Base-by-base conservation (phyloP, 92 coral and sea anemone species). In the Isaurus tuberculatus region DNA sequence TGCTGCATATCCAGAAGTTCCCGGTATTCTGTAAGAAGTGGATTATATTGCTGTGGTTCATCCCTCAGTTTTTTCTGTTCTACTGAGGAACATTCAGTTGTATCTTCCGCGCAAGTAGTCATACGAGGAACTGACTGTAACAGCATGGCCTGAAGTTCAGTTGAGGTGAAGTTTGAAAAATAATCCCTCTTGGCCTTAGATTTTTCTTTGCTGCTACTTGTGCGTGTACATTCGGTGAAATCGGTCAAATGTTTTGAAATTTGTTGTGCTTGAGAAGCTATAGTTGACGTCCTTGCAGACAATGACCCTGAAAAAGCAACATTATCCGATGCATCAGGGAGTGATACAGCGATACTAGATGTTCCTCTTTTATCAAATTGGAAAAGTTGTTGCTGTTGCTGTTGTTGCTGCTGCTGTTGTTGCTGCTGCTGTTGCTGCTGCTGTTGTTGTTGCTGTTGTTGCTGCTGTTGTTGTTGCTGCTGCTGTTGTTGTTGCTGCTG, bases 1-100 rank as follows among this genome's bases (percentile, higher is more conserved):
- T 93, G 92, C 63, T 95, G 98, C 90, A 95, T 87, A 79, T 91
- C 93, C 29, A 93, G 70, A 19, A 95, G 84, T 36, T 90, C 92
- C 65, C 90, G 94, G 31, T 95, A 95, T 72, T 95, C 98, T n/a
- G 85, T 40, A 44, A 95, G 97, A 30, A 95, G 90, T 8, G 97
- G 93, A 60, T 90, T 92, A 73, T 93, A 88, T 17, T 80, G 81
- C 8, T 84, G 79, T 25, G 79, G 87, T 73, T 90, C 90, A 48
- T 88, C 88, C 32, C 73, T 70, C 57, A 91, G 94, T 32, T 93
- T 92, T 68, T 86, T 86, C 63, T 89, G 91, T 58, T 90, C 91
- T 19, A 44, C 22, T 31, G 72, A 48, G 36, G 70, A n/a, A 22
- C 79, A 33, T 68, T 81, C 26, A 9, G 57, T 14, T 68, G 42